Conservation (phyloP, 2,797 vertebrate species). For the Phataginus tricuspis region DNA sequence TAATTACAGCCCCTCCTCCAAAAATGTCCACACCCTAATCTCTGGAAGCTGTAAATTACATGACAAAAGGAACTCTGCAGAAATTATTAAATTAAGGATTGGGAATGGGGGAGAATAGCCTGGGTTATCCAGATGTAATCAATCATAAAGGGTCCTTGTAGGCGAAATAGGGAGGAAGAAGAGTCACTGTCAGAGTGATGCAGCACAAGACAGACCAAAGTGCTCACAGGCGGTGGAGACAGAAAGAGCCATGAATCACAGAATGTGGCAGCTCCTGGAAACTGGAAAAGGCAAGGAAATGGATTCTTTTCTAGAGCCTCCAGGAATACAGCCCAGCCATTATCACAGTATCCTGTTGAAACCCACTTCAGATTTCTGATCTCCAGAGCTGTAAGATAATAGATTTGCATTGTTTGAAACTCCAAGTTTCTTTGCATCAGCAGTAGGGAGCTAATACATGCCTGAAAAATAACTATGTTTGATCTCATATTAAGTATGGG, state of each 20-base stretch:
- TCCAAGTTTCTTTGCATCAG: neutral
- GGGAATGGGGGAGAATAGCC: neutral
- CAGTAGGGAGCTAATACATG: neutral
- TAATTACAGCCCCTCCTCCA: neutral
- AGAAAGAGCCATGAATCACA: neutral
- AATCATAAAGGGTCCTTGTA: neutral
- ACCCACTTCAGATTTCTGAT: neutral
- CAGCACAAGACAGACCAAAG: neutral
- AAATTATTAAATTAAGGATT: neutral
- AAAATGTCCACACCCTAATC: neutral
- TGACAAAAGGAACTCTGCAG: neutral
- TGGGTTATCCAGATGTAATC: neutral
- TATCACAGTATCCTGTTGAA: neutral
- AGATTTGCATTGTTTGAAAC: neutral
- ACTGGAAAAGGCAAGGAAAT: neutral
- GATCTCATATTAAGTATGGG: neutral
- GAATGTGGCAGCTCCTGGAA: neutral
- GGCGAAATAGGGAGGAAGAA: neutral
- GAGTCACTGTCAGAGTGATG: neutral
- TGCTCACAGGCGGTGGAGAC: neutral
- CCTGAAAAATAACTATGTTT: neutral
- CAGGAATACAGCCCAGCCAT: neutral
- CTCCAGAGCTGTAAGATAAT: neutral
- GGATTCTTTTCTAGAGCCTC: neutral
- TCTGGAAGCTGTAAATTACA: neutral